Conservation (phyloP, 1,140 invertebrate species). For the Pinna nobilis region DNA sequence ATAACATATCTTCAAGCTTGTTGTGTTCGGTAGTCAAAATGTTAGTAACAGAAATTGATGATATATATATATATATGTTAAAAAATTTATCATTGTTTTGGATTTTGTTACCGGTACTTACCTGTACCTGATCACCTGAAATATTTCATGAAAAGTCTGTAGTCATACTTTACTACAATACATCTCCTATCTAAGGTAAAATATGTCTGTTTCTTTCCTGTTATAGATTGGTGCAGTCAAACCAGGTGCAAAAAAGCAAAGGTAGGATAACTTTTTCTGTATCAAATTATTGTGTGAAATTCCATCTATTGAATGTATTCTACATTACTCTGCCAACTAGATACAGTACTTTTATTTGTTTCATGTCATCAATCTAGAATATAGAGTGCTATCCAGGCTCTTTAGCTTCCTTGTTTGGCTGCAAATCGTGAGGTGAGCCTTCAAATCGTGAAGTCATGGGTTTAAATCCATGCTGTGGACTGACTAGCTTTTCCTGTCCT, state of each 20-base stretch:
- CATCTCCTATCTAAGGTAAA: too few species aligned
- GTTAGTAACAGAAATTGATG: background rate
- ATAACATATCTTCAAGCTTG: background rate
- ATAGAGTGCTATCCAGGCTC: too few species aligned
- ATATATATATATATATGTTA: background rate
- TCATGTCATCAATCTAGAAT: background rate
- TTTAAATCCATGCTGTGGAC: too few species aligned
- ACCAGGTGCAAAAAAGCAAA: conserved; percentile 33
- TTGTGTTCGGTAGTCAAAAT: background rate
- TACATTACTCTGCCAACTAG: background rate
- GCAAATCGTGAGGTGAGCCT: too few species aligned
- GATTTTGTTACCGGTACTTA: background rate
- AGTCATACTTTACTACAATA: too few species aligned
- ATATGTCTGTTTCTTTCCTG: background rate
- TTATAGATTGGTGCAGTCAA: conserved; percentile 9
- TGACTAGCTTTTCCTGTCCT: too few species aligned
- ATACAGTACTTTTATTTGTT: background rate
- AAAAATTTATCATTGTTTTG: too few species aligned
- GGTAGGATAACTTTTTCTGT: conserved; percentile 15
- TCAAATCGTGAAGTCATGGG: too few species aligned
- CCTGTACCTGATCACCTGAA: too few species aligned
- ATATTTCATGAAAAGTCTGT: too few species aligned
- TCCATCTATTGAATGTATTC: background rate
- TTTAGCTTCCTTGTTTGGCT: too few species aligned
- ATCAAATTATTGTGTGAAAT: background rate